phyloP scores from a whole-genome alignment of 2,113 vertebrate genomes.

The Rhabdornis inornatus region DNA sequence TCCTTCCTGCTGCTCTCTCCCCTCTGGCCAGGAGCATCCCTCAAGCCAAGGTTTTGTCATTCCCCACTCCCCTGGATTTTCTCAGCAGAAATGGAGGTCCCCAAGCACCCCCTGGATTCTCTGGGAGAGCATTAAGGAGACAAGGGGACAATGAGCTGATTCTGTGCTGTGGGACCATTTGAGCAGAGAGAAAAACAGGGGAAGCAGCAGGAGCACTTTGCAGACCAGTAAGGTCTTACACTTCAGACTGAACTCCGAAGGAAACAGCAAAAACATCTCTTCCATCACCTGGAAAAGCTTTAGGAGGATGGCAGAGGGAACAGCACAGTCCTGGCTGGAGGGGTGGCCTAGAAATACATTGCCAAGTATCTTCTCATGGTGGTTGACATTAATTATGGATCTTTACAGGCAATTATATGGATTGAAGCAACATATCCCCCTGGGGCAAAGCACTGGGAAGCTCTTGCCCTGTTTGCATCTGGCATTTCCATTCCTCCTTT shows the following conservation, averaged over 20 bases:
- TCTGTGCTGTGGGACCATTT: not conserved
- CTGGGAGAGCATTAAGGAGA: not conserved
- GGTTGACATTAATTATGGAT: constrained; percentile 20
- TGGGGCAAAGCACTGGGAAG: not conserved
- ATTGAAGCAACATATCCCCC: constrained; percentile 13
- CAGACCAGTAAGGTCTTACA: not conserved
- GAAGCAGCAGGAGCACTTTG: not conserved
- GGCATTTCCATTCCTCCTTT: not conserved
- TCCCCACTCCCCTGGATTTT: not conserved
- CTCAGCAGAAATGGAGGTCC: not conserved
- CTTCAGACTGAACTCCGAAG: not conserved
- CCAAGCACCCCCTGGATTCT: not conserved
- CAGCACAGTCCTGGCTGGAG: not conserved
- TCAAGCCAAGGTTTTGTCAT: not conserved
- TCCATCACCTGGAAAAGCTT: not conserved
- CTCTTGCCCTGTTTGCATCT: not conserved
- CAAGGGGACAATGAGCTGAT: not conserved
- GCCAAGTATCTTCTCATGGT: not conserved
- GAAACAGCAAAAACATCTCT: not conserved
- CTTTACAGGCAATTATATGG: constrained; percentile 10
- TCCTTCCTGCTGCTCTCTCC: not conserved
- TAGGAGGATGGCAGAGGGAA: not conserved
- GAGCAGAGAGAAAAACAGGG: not conserved
- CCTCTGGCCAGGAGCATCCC: not conserved
- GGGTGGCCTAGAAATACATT: not conserved